Conservation (phyloP, 2,797 vertebrate genomes). For the Etheostoma nigrum region DNA sequence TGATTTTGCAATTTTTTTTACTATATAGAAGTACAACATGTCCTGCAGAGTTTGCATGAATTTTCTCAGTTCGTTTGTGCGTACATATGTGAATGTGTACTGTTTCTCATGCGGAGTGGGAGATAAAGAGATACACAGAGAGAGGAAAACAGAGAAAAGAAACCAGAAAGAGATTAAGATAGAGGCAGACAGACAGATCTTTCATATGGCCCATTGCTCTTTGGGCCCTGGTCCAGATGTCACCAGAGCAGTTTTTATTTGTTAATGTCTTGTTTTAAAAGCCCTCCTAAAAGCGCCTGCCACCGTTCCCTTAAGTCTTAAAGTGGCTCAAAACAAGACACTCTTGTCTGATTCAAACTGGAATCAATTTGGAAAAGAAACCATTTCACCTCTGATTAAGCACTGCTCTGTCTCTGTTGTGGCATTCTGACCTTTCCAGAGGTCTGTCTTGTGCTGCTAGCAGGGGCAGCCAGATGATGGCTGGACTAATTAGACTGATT, state of each 20-base stretch:
- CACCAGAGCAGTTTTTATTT: conserved; percentile 77
- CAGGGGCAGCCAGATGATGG: conserved; percentile 74
- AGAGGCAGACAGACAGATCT: conserved; percentile 55
- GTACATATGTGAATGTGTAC: conserved; percentile 45
- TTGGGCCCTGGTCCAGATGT: conserved; percentile 74
- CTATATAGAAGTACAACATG: conserved; percentile 52
- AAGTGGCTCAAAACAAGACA: conserved; percentile 82
- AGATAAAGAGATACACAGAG: conserved; percentile 53
- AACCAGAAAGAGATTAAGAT: conserved; percentile 52
- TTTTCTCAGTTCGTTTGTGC: conserved; percentile 46
- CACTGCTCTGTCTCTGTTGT: conserved; percentile 79
- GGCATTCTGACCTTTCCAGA: conserved; percentile 87
- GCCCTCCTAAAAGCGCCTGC: conserved; percentile 73
- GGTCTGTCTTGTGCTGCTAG: conserved; percentile 77
- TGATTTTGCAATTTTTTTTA: conserved; percentile 52
- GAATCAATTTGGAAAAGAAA: conserved; percentile 87
- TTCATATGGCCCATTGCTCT: conserved; percentile 56
- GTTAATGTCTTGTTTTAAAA: conserved; percentile 79
- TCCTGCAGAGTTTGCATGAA: conserved; percentile 57
- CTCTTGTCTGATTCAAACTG: conserved; percentile 82
- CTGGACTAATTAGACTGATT: conserved; percentile 80
- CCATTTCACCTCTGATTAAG: conserved; percentile 86
- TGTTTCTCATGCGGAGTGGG: conserved; percentile 53
- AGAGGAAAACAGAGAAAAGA: conserved; percentile 43
- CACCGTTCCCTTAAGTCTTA: conserved; percentile 63